Conservation (phyloP, 2,888 invertebrate species). For the Piscicola geometra region DNA sequence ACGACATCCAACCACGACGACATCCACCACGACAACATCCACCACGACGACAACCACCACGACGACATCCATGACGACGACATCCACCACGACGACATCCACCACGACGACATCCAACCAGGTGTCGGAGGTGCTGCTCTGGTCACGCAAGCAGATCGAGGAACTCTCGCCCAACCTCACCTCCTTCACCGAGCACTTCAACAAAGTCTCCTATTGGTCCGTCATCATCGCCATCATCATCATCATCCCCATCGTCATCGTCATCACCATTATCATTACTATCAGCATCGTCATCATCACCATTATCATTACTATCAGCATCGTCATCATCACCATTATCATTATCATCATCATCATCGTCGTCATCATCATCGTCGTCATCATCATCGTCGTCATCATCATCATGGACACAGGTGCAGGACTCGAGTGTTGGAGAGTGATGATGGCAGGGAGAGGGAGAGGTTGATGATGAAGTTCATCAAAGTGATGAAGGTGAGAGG, state of each 20-base stretch:
- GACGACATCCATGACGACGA: too few species aligned
- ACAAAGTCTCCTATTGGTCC: conserved; percentile 96
- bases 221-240: not conserved
- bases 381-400: conserved; percentile 8
- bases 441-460: conserved; percentile 74
- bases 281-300: conserved; percentile 12
- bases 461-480: conserved; percentile 28
- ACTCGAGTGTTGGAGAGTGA: conserved; percentile 84
- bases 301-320: conserved; percentile 21
- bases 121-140: conserved; percentile 90
- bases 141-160: conserved; percentile 95
- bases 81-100: too few species aligned
- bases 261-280: conserved; percentile 3
- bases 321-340: conserved; percentile 25
- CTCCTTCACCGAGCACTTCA: conserved; percentile 95
- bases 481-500: conserved; percentile 22
- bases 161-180: conserved; percentile 93
- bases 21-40: too few species aligned
- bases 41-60: too few species aligned
- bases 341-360: conserved; percentile 29
- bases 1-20: too few species aligned
- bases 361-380: conserved; percentile 26
- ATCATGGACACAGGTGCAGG: too few species aligned
- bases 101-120: conserved; percentile 45
- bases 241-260: conserved; percentile 7